Evolutionary conservation across 1,140 invertebrate genomes (phyloP).

Genomic region (Andricus grossulariae): DNA sequence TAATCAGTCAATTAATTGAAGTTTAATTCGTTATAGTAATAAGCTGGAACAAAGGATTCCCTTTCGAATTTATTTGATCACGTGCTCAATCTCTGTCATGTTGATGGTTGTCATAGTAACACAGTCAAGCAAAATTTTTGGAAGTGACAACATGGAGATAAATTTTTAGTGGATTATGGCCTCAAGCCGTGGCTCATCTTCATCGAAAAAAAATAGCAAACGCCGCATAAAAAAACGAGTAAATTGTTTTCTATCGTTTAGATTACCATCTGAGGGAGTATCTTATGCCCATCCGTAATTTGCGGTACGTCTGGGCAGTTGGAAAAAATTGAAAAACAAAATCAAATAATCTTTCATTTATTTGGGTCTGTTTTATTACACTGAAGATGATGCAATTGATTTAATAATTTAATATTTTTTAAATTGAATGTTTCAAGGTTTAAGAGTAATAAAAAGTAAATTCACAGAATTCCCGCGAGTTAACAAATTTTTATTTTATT

Average conservation of each 20-base stretch:
- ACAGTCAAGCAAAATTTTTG: conserved; percentile 35
- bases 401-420: too few species aligned
- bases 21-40: too few species aligned
- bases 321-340: neutral
- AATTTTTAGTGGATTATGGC: conserved; percentile 50
- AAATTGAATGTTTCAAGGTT: too few species aligned
- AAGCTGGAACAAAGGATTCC: too few species aligned
- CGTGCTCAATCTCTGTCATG: neutral
- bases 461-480: conserved; percentile 39
- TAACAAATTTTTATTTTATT: conserved; percentile 37
- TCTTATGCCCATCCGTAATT: conserved; percentile 6
- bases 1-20: too few species aligned
- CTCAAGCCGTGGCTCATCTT: conserved; percentile 45
- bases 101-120: conserved; percentile 41
- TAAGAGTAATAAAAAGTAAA: too few species aligned
- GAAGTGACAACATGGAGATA: conserved; percentile 31
- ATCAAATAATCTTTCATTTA: conserved; percentile 49
- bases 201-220: conserved; percentile 30
- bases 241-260: conserved; percentile 34
- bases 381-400: too few species aligned
- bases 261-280: neutral
- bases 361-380: too few species aligned
- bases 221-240: conserved; percentile 42
- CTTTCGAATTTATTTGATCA: neutral
- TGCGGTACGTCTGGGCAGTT: neutral